phyloP scores from a whole-genome alignment of 2,888 invertebrate species.

The Nesidiocoris tenuis region DNA sequence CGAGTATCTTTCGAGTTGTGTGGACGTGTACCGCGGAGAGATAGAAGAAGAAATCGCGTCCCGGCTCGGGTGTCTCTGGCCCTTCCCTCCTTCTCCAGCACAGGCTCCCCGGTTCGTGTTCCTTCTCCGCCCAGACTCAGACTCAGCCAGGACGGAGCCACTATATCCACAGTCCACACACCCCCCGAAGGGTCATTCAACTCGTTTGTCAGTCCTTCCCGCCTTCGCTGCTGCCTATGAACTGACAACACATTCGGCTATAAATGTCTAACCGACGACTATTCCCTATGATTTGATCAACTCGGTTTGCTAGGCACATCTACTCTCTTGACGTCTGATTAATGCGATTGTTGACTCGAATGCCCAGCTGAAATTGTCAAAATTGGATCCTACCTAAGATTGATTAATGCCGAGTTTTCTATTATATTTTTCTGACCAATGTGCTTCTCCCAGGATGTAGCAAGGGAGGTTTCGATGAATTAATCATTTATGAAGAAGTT shows the following conservation, averaged over 20 bases:
- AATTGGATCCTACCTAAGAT: too few relatives aligned
- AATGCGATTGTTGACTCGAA: too few relatives aligned
- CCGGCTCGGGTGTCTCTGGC: neutral
- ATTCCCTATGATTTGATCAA: conserved; percentile 17
- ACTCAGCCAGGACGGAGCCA: neutral
- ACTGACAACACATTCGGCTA: conserved; percentile 14
- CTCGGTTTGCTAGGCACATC: neutral
- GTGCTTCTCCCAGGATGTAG: too few relatives aligned
- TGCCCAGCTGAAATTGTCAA: too few relatives aligned
- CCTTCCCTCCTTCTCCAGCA: neutral
- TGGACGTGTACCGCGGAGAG: neutral
- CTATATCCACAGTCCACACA: too few relatives aligned
- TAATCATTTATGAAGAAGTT: too few relatives aligned
- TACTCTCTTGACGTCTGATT: too few relatives aligned
- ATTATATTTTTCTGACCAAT: too few relatives aligned
- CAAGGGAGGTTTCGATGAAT: too few relatives aligned
- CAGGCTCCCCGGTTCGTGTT: neutral
- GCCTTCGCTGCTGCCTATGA: neutral
- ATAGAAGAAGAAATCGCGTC: neutral
- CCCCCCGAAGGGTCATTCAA: conserved; percentile 30
- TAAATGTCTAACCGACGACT: conserved; percentile 1
- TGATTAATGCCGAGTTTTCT: too few relatives aligned
- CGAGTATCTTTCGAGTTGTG: neutral
- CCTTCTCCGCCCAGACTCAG: neutral
- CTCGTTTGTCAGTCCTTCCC: conserved; percentile 28